Base-by-base conservation (phyloP, 1,140 invertebrate genomes). In the Anastrepha obliqua region DNA sequence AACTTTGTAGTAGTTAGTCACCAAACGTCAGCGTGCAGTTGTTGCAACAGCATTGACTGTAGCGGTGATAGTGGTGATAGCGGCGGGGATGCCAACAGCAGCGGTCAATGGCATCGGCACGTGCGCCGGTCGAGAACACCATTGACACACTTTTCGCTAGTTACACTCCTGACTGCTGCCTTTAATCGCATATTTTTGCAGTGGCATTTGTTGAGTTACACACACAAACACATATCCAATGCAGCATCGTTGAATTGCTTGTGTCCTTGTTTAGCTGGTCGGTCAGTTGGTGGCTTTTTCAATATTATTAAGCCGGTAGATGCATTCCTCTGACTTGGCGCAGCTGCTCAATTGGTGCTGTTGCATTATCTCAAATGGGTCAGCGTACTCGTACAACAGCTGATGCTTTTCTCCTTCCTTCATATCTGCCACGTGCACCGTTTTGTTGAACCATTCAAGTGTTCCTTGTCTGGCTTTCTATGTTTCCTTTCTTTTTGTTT, bases 1-100 rank as follows among this genome's bases (percentile, higher is more conserved):
- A 81, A 81, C 47, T 81, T 81, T 81, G 47, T 81, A 20, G 74
- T 81, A 20, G 47, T 81, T 81, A 81, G 74, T 81, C 74, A 81
- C 74, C 74, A 81, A n/a, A 81, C 44, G 4, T 8, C 47, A 42
- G 17, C n/a, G n/a, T n/a, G 51, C 51, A 55, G 2, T 42, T 3
- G 9, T 44, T 44, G 42, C 67, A 51, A 44, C 47, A 39, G 11
- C 44, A 13, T 7, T 15, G 47, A 39, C 67, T 74, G 39, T 55
- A 55, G 15, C 64, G 20, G 5, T n/a, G 29, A 29, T 65, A 7
- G 67, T 39, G 42, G 67, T 17, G 15, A 15, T 5, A 11, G 42
- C 51, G 11, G 67, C 67, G 42, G 8, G 3, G 42, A 6, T 47
- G 42, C 42, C n/a, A 81, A 9, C n/a, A 81, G 47, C 74, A 81